Conservation (phyloP, 2,888 invertebrate genomes). For the Epiblema foenella region DNA sequence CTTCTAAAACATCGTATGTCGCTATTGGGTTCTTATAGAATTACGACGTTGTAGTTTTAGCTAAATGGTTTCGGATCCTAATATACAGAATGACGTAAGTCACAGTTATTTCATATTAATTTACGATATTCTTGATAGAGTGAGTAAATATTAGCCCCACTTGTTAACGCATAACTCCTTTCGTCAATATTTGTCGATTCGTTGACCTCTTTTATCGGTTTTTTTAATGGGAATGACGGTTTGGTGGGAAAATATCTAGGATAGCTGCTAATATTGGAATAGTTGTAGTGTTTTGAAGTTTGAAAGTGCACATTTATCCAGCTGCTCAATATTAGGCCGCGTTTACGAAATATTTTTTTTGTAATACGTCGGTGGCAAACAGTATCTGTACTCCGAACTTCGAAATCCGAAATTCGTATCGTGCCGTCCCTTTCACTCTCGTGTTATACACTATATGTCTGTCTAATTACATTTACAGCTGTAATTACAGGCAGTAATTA, state of each 20-base stretch:
- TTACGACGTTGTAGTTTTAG: neutral
- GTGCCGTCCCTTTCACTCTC: too few relatives aligned
- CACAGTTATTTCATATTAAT: neutral
- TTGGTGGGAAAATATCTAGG: conserved; percentile 8
- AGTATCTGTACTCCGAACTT: too few relatives aligned
- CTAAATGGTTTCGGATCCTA: neutral
- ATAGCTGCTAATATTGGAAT: conserved; percentile 13
- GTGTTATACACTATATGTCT: too few relatives aligned
- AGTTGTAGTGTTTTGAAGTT: neutral
- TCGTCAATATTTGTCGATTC: conserved; percentile 24
- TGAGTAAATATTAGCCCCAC: conserved; percentile 22
- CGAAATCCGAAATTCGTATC: too few relatives aligned
- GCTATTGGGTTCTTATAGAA: neutral
- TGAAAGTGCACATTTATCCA: neutral
- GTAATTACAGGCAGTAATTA: too few relatives aligned
- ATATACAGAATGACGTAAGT: neutral
- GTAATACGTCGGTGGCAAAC: too few relatives aligned
- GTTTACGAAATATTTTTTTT: too few relatives aligned
- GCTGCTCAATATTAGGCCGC: neutral
- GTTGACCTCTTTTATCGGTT: conserved; percentile 32
- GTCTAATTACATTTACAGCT: too few relatives aligned
- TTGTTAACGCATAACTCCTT: conserved; percentile 30
- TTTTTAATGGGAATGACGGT: conserved; percentile 23
- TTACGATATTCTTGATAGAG: neutral
- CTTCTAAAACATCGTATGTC: neutral